phyloP scores from a whole-genome alignment of 2,113 vertebrate species.

The Sterrhoptilus dennistouni region DNA sequence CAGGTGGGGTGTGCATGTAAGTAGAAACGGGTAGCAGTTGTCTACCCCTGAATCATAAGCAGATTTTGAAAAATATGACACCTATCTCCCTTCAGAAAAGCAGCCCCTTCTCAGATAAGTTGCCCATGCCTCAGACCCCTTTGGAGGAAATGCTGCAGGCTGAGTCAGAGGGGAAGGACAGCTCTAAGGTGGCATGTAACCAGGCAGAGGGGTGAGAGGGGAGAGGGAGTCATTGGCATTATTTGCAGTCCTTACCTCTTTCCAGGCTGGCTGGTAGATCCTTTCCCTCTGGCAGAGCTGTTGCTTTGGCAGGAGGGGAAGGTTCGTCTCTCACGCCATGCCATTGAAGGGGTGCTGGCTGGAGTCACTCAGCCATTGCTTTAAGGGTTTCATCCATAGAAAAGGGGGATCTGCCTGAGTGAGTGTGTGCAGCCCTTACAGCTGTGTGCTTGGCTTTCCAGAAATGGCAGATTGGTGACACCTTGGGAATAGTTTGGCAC shows the following conservation, averaged over 20 bases:
- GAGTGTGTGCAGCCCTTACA: neutral
- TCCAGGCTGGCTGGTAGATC: neutral
- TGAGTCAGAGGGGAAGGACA: neutral
- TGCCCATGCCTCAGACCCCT: neutral
- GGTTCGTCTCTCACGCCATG: rapidly evolving
- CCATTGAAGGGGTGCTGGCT: neutral
- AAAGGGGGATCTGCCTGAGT: neutral
- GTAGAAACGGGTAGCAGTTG: neutral
- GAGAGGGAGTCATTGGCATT: neutral
- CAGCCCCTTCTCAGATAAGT: neutral
- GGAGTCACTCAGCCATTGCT: rapidly evolving
- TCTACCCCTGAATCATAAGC: neutral
- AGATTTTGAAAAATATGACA: neutral
- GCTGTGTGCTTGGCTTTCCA: neutral
- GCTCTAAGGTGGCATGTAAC: neutral
- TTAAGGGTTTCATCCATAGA: neutral
- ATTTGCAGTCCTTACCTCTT: neutral
- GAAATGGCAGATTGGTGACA: neutral
- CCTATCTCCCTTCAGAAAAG: neutral
- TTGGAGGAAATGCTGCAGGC: neutral
- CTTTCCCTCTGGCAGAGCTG: neutral
- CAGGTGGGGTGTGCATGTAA: neutral
- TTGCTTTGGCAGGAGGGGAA: neutral
- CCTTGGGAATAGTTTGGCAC: neutral
- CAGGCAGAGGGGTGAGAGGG: neutral